Evolutionary conservation across 2,797 vertebrate species (phyloP).

Genomic region (Neomorphus geoffroyi): DNA sequence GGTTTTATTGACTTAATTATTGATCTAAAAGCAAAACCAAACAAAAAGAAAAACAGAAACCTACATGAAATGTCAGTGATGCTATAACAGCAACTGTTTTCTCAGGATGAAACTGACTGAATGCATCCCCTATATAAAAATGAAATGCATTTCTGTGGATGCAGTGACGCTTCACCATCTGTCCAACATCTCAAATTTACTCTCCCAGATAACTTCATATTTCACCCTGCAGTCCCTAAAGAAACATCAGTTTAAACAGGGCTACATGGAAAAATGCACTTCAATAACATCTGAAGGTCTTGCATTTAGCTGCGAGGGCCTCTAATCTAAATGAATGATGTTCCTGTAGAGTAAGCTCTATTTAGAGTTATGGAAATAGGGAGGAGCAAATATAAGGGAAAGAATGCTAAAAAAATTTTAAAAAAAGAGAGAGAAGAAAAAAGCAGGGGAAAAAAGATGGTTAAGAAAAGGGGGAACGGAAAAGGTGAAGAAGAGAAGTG

Average conservation of each 20-base stretch:
- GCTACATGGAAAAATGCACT: slow-evolving; percentile 78
- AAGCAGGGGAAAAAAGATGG: background rate
- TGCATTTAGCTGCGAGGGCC: slow-evolving; percentile 72
- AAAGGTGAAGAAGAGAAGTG: background rate
- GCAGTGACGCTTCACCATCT: slow-evolving; percentile 81
- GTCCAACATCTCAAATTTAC: slow-evolving; percentile 86
- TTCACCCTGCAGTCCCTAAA: slow-evolving; percentile 80
- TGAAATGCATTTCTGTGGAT: slow-evolving; percentile 79
- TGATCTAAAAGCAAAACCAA: slow-evolving; percentile 39
- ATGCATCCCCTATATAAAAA: slow-evolving; percentile 79
- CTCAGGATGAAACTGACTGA: slow-evolving; percentile 71
- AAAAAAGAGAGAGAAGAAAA: background rate
- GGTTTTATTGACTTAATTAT: slow-evolving; percentile 33
- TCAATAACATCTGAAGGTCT: slow-evolving; percentile 88
- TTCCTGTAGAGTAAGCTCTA: slow-evolving; percentile 66
- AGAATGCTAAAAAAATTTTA: background rate
- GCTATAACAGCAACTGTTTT: slow-evolving; percentile 65
- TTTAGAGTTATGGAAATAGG: slow-evolving; percentile 75
- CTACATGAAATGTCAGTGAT: background rate
- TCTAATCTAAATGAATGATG: slow-evolving; percentile 79
- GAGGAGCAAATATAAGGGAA: slow-evolving; percentile 49
- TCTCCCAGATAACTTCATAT: slow-evolving; percentile 84
- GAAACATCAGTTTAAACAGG: slow-evolving; percentile 79
- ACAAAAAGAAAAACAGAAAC: background rate
- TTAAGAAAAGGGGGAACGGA: background rate